Percentiles rank a stretch among this genome's conserved stretches.
phyloP scores from a whole-genome alignment of 2,113 vertebrate genomes.

The Ibidorhyncha struthersii region DNA sequence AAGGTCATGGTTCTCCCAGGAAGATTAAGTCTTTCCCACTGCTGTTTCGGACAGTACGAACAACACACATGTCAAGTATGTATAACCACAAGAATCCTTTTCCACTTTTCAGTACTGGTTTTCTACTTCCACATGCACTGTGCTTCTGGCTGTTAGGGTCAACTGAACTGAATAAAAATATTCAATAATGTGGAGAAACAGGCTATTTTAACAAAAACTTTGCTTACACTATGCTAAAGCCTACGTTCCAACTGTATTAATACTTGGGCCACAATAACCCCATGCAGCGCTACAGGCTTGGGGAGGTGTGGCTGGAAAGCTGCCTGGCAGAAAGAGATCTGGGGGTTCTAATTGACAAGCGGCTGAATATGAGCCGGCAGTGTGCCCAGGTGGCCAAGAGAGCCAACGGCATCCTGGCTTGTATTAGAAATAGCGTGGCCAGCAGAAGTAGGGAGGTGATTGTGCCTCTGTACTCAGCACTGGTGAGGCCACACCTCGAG shows the following conservation, averaged over 20 bases:
- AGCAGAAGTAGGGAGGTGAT: too few relatives aligned
- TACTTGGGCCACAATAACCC: too few relatives aligned
- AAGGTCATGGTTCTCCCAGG: background rate
- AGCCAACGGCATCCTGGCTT: too few relatives aligned
- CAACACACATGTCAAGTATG: background rate
- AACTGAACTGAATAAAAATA: background rate
- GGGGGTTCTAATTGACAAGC: too few relatives aligned
- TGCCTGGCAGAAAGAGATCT: too few relatives aligned
- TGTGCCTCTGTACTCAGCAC: too few relatives aligned
- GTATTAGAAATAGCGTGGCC: too few relatives aligned
- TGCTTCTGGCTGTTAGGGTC: background rate
- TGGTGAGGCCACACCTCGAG: too few relatives aligned
- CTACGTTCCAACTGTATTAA: background rate
- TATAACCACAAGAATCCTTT: background rate
- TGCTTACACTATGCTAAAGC: background rate
- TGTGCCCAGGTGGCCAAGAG: too few relatives aligned
- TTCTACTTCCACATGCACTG: background rate
- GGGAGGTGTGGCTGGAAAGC: too few relatives aligned
- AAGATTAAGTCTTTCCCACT: background rate
- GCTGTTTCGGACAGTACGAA: background rate
- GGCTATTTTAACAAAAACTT: background rate
- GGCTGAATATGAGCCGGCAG: too few relatives aligned
- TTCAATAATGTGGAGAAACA: background rate
- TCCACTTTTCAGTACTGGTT: background rate
- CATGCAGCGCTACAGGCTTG: too few relatives aligned